phyloP scores from a whole-genome alignment of 2,113 vertebrate species.

The Numenius arquata region DNA sequence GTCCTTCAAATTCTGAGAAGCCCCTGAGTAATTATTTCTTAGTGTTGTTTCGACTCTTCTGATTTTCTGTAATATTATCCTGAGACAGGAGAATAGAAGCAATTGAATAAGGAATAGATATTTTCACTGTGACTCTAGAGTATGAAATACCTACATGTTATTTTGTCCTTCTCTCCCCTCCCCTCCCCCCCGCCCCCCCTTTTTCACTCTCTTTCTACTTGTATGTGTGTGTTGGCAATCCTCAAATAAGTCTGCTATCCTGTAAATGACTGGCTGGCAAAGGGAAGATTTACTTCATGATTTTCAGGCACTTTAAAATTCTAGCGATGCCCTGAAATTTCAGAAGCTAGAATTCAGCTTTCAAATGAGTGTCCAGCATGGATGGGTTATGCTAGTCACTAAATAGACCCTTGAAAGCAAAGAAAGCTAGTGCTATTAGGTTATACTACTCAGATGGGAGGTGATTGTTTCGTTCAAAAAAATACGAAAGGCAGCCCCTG shows the following conservation, averaged over 20 bases:
- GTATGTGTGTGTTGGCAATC: neutral
- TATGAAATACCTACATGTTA: neutral
- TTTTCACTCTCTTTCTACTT: neutral
- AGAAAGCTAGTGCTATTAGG: neutral
- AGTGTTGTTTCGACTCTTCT: neutral
- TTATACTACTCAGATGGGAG: neutral
- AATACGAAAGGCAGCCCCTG: neutral
- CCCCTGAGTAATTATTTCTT: neutral
- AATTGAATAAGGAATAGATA: neutral
- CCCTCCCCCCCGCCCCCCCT: fast-evolving
- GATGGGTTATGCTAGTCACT: neutral
- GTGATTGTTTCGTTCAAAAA: neutral
- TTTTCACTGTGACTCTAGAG: neutral
- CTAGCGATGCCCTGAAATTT: neutral
- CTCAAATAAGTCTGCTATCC: neutral
- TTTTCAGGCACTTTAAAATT: neutral
- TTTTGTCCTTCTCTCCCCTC: neutral
- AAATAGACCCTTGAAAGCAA: neutral
- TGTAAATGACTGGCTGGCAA: neutral
- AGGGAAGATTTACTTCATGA: neutral
- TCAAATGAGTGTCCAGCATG: neutral
- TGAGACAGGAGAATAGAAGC: neutral
- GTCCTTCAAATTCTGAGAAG: neutral
- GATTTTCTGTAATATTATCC: neutral
- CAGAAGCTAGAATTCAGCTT: neutral